These are phyloP conservation scores for Chloebia gouldiae DNA, from an alignment of 2,113 vertebrate genomes.

Conservation along the genomic window DNA sequence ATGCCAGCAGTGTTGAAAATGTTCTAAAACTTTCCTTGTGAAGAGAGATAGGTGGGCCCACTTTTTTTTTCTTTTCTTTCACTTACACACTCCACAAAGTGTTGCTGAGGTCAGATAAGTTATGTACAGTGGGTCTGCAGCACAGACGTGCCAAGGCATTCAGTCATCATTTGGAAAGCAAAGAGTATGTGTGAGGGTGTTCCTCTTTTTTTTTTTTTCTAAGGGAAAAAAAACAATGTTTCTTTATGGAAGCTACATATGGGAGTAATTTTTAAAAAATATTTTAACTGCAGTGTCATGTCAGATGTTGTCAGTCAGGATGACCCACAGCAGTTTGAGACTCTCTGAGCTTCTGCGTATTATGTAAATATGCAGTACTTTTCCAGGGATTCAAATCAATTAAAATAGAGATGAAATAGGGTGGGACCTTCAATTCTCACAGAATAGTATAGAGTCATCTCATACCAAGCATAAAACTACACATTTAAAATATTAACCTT, in stretches of 20 bases:
- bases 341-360: slow-evolving; percentile 54
- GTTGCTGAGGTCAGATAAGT: slow-evolving; percentile 73
- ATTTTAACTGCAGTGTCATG: slow-evolving; percentile 78
- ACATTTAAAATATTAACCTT: not conserved
- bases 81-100: slow-evolving; percentile 49
- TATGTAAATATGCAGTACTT: slow-evolving; percentile 25
- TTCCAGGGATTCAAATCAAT: slow-evolving; percentile 46
- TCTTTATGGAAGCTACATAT: slow-evolving; percentile 74
- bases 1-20: slow-evolving; percentile 39
- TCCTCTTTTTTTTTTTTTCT: slow-evolving; percentile 48
- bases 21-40: slow-evolving; percentile 54
- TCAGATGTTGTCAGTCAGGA: slow-evolving; percentile 77
- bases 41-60: slow-evolving; percentile 29
- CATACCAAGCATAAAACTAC: slow-evolving; percentile 1
- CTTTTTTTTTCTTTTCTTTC: slow-evolving; percentile 40
- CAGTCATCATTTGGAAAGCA: slow-evolving; percentile 79
- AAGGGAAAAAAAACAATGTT: slow-evolving; percentile 61
- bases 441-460: not conserved
- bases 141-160: slow-evolving; percentile 72
- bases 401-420: slow-evolving; percentile 37
- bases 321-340: slow-evolving; percentile 69
- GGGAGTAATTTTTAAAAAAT: slow-evolving; percentile 74
- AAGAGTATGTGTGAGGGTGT: slow-evolving; percentile 57
- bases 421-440: slow-evolving; percentile 50
- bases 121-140: slow-evolving; percentile 68